Conservation (phyloP, 2,797 vertebrate genomes). For the Phyllotis vaccarum region DNA sequence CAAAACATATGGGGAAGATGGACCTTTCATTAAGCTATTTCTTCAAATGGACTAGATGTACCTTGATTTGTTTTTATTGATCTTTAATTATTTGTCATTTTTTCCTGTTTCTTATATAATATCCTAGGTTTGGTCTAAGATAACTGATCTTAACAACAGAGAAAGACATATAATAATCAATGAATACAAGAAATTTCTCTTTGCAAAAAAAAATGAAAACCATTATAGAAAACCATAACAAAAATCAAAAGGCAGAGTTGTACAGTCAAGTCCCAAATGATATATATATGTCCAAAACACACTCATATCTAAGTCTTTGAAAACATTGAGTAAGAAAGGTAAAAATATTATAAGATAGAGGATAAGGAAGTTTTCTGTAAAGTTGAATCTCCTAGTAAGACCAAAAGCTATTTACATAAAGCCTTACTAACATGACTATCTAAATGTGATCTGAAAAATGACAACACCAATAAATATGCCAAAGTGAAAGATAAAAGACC, state of each 20-base stretch:
- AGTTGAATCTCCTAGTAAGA: neutral
- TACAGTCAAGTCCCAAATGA: neutral
- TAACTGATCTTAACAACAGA: neutral
- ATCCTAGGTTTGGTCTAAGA: neutral
- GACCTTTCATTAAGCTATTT: neutral
- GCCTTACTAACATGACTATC: neutral
- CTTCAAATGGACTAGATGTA: neutral
- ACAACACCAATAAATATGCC: neutral
- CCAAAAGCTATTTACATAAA: neutral
- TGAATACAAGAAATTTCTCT: neutral
- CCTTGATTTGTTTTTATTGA: neutral
- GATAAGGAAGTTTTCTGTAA: neutral
- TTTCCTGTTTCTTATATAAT: neutral
- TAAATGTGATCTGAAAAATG: neutral
- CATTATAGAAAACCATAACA: neutral
- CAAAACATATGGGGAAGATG: neutral
- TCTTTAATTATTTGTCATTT: neutral
- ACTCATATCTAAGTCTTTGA: rapidly evolving
- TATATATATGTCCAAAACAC: too few species aligned
- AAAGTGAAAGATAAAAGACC: neutral
- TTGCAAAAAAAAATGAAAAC: neutral
- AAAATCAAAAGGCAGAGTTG: neutral
- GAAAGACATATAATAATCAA: neutral
- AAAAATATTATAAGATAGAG: neutral
- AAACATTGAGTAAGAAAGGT: too few species aligned